Conservation (phyloP, 2,113 vertebrate genomes). For the Excalfactoria chinensis region DNA sequence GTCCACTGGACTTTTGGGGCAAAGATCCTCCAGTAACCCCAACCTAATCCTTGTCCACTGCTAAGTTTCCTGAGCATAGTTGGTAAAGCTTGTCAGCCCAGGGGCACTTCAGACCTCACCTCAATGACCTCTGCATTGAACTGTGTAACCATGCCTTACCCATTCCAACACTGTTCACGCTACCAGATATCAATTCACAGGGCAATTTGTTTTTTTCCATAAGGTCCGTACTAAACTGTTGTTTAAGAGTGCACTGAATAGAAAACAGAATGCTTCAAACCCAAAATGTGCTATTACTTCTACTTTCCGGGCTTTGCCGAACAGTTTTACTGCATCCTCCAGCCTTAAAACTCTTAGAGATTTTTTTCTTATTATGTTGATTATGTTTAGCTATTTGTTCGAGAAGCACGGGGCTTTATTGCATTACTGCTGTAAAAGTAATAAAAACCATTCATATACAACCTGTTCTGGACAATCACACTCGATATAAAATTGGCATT, state of each 20-base stretch:
- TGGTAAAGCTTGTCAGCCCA: neutral
- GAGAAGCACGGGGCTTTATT: neutral
- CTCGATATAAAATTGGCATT: conserved; percentile 20
- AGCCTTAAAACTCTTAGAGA: neutral
- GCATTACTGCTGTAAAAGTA: neutral
- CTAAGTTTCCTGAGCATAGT: accelerated
- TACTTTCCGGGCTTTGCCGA: neutral
- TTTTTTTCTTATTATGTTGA: neutral
- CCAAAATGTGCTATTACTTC: neutral
- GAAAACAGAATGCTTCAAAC: neutral
- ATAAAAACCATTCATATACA: neutral
- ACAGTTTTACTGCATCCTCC: neutral
- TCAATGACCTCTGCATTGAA: neutral
- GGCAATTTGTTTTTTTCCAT: neutral
- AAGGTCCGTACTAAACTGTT: neutral
- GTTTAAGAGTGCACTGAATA: neutral
- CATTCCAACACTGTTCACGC: accelerated
- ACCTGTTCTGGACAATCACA: conserved; percentile 40
- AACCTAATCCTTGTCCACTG: accelerated
- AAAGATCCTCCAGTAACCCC: accelerated
- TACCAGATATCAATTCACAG: neutral
- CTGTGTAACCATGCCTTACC: accelerated
- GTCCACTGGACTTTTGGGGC: neutral
- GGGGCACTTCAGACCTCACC: neutral
- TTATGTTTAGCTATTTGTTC: conserved; percentile 21